These are phyloP conservation scores for Orthonychiurus folsomi DNA, from an alignment of 2,888 invertebrate species.

Conservation along the genomic window DNA sequence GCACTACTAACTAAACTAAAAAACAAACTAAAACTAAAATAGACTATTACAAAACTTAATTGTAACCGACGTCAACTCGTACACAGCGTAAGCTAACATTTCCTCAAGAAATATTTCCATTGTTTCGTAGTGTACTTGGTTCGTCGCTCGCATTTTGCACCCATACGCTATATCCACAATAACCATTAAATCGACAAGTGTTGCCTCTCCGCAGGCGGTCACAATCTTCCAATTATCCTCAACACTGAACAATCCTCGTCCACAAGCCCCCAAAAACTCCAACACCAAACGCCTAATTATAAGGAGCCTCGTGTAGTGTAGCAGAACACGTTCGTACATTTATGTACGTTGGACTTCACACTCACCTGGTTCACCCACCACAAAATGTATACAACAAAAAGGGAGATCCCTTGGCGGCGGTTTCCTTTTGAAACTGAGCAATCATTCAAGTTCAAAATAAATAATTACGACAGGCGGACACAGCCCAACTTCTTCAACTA, in stretches of 20 bases:
- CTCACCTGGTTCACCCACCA: background rate
- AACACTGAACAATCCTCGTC: background rate
- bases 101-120: too few species aligned
- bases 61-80: too few species aligned
- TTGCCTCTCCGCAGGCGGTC: background rate
- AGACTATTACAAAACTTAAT: too few species aligned
- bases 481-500: background rate
- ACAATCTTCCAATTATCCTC: conserved; percentile 1
- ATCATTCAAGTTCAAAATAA: background rate
- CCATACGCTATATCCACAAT: background rate
- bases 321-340: too few species aligned
- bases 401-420: background rate
- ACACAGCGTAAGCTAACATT: too few species aligned
- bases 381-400: background rate
- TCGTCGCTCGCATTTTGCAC: background rate
- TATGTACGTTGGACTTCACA: too few species aligned
- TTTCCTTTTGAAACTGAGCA: background rate
- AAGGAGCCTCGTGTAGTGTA: too few species aligned
- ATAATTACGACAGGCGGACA: background rate
- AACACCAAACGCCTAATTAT: background rate
- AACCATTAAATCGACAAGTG: background rate
- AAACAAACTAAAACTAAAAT: too few species aligned
- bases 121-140: too few species aligned
- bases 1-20: too few species aligned
- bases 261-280: background rate